phyloP scores from a whole-genome alignment of 1,140 invertebrate genomes.

The Anoplolepis gracilipes region DNA sequence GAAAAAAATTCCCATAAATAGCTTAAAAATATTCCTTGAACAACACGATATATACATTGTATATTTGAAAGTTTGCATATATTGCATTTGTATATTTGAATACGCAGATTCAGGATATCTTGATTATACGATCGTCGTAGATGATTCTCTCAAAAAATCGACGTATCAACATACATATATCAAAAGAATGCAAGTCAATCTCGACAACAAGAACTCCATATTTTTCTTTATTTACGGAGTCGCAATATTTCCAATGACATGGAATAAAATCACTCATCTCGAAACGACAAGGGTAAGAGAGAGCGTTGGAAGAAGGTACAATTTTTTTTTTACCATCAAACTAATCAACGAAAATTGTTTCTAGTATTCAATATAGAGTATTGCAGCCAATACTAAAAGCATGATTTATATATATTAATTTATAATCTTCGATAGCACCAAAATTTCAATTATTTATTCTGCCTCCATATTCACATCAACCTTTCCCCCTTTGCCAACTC shows the following conservation, averaged over 20 bases:
- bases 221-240: constrained; percentile 19
- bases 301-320: background rate
- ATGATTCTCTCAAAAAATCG: background rate
- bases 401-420: constrained; percentile 10
- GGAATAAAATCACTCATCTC: constrained; percentile 7
- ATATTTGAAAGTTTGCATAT: too few species aligned
- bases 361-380: background rate
- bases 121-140: background rate
- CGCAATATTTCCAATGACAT: constrained; percentile 11
- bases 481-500: background rate
- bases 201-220: constrained; percentile 51
- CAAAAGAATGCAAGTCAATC: constrained; percentile 70
- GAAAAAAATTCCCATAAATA: background rate
- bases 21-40: background rate
- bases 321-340: background rate
- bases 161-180: constrained; percentile 57
- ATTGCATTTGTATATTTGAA: background rate
- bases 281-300: background rate
- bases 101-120: background rate
- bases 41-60: too few species aligned
- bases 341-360: constrained; percentile 10
- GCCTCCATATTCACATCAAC: background rate
- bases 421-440: background rate
- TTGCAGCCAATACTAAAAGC: background rate
- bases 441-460: background rate